Percentiles rank a stretch among this genome's conserved stretches.
Conservation (phyloP, 2,113 vertebrate genomes). For the Ovis canadensis region DNA sequence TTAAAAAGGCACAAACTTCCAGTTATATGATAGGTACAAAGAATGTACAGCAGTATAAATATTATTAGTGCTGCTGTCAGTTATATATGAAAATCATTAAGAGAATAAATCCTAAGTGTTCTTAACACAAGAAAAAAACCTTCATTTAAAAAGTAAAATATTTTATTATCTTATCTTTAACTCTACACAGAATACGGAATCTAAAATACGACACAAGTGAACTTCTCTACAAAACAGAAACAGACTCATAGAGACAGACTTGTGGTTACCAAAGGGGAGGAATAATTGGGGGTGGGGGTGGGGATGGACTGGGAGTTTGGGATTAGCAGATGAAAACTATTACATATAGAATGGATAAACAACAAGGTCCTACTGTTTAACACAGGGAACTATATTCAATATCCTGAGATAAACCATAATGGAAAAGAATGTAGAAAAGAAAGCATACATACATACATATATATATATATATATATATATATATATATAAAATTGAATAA, state of each 20-base stretch:
- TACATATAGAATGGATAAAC: neutral
- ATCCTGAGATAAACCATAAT: neutral
- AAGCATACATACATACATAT: neutral
- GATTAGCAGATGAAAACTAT: neutral
- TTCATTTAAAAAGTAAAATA: neutral
- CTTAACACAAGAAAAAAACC: neutral
- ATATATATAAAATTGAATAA: neutral
- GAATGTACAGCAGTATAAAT: neutral
- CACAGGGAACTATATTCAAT: neutral
- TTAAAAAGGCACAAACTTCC: neutral
- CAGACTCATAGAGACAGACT: neutral
- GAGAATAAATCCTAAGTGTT: neutral
- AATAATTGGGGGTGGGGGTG: neutral
- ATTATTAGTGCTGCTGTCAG: neutral
- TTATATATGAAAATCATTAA: neutral
- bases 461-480: too few relatives aligned
- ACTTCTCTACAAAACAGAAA: neutral
- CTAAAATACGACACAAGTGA: neutral
- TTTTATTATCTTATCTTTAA: neutral
- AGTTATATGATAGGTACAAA: neutral
- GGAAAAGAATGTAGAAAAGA: neutral
- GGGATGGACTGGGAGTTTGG: neutral
- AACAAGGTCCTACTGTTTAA: neutral
- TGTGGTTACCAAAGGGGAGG: neutral
- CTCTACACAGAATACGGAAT: neutral